These are phyloP conservation scores for Sebastes minor DNA, from an alignment of 2,797 vertebrate species.

Conservation along the genomic window DNA sequence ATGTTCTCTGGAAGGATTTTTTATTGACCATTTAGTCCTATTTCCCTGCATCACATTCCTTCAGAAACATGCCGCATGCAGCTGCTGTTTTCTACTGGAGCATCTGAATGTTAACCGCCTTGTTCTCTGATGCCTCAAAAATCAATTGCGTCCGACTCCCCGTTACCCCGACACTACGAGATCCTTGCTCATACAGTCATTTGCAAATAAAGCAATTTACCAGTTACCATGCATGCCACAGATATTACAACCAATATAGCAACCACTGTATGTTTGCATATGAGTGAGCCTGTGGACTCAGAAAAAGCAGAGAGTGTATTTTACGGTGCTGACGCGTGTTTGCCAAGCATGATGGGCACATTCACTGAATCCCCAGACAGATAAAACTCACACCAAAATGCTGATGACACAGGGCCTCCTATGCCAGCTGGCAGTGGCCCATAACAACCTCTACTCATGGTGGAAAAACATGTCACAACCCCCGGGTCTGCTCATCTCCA, in stretches of 20 bases:
- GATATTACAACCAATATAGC: neutral
- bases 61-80: neutral
- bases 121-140: neutral
- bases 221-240: neutral
- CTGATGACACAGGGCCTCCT: slow-evolving; percentile 19
- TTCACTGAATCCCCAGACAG: slow-evolving; percentile 15
- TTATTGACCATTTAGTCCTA: neutral
- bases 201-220: neutral
- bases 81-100: slow-evolving; percentile 8
- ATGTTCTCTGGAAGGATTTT: slow-evolving; percentile 13
- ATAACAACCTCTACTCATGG: neutral
- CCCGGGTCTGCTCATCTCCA: neutral
- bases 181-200: neutral
- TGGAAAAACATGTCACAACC: slow-evolving; percentile 2
- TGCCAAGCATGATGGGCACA: slow-evolving; percentile 10
- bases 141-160: neutral
- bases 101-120: neutral
- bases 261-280: neutral
- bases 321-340: neutral
- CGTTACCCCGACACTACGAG: neutral
- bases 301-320: neutral
- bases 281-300: neutral
- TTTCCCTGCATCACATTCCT: neutral
- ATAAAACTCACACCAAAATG: slow-evolving; percentile 26
- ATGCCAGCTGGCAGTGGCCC: slow-evolving; percentile 33